Conservation (phyloP, 2,113 vertebrate genomes). For the Trogon melanurus region DNA sequence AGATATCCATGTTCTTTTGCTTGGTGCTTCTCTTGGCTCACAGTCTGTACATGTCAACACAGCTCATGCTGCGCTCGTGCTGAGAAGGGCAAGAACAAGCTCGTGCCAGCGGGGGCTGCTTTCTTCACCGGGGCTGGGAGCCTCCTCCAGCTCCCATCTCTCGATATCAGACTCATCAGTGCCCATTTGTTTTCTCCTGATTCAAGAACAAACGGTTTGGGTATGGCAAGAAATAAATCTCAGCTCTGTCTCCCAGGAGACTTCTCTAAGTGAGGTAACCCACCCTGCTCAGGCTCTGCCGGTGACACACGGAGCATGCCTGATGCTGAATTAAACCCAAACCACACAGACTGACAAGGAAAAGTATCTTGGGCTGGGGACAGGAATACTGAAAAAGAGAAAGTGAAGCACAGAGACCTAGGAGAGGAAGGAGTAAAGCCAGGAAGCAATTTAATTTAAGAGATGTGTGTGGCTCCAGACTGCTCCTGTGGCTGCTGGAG, state of each 20-base stretch:
- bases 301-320: not conserved
- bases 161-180: not conserved
- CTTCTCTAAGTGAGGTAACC: not conserved
- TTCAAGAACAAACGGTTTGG: not conserved
- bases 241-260: constrained; percentile 6
- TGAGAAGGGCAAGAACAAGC: not conserved
- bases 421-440: not conserved
- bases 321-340: not conserved
- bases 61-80: not conserved
- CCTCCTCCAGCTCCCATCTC: not conserved
- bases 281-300: not conserved
- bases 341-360: not conserved
- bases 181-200: not conserved
- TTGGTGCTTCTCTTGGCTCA: not conserved
- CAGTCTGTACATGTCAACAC: not conserved
- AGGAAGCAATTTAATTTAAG: not conserved
- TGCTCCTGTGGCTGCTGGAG: not conserved
- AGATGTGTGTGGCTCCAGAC: not conserved
- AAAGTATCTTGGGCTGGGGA: not conserved
- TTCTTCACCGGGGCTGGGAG: not conserved
- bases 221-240: not conserved
- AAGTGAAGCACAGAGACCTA: not conserved
- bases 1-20: not conserved
- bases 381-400: not conserved
- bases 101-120: not conserved